These are phyloP conservation scores for Coleophora deauratella DNA, from an alignment of 2,888 invertebrate species.

Conservation along the genomic window DNA sequence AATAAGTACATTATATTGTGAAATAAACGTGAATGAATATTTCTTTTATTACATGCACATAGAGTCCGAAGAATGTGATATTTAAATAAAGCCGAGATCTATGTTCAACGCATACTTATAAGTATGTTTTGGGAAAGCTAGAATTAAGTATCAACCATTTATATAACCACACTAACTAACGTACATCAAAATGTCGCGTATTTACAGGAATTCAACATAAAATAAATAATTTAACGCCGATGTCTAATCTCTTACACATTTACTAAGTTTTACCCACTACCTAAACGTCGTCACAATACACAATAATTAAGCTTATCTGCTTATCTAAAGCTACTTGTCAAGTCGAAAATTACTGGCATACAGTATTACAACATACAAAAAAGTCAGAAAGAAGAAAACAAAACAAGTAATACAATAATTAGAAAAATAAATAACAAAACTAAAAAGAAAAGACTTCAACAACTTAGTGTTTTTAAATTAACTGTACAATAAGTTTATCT, in stretches of 20 bases:
- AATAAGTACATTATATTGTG: no score
- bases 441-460: slow-evolving; percentile 25
- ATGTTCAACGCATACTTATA: slow-evolving; percentile 30
- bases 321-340: slow-evolving; percentile 41
- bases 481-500: slow-evolving; percentile 18
- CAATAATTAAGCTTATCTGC: slow-evolving; percentile 39
- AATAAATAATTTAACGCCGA: slow-evolving; percentile 72
- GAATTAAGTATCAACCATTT: slow-evolving; percentile 49
- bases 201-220: slow-evolving; percentile 71
- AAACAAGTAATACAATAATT: slow-evolving; percentile 44
- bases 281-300: slow-evolving; percentile 48
- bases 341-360: slow-evolving; percentile 65
- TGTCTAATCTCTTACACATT: slow-evolving; percentile 62
- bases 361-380: slow-evolving; percentile 32
- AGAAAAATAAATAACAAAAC: slow-evolving; percentile 70
- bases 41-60: no score
- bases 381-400: slow-evolving; percentile 34
- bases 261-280: slow-evolving; percentile 61
- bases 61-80: no score
- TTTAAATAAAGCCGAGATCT: slow-evolving; percentile 40
- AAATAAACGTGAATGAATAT: no score
- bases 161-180: slow-evolving; percentile 62
- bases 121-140: slow-evolving; percentile 20
- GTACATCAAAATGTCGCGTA: slow-evolving; percentile 62
- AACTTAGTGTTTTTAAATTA: slow-evolving; percentile 17